These are phyloP conservation scores for Aricia artaxerxes DNA, from an alignment of 2,888 invertebrate genomes.

Conservation along the genomic window DNA sequence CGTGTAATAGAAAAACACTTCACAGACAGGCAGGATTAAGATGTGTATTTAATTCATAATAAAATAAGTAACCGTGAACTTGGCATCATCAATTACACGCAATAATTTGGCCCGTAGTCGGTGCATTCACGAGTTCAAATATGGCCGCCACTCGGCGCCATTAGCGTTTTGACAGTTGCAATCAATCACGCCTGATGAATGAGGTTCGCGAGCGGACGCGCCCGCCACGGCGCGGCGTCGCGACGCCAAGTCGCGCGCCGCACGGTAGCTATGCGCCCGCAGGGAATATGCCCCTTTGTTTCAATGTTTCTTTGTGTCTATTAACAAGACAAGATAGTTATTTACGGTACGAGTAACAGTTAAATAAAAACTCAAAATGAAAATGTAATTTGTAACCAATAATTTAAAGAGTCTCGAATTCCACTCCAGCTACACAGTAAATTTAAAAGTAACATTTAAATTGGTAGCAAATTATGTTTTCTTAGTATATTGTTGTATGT, in stretches of 20 bases:
- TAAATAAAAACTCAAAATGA: neutral
- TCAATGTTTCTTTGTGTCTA: neutral
- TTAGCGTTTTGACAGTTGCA: constrained; percentile 77
- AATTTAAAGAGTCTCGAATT: no score
- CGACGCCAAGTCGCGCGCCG: constrained; percentile 44
- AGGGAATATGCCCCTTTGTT: constrained; percentile 24
- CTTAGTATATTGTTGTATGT: neutral
- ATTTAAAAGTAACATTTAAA: neutral
- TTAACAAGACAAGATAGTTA: no score
- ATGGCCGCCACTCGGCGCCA: constrained; percentile 73
- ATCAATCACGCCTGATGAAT: constrained; percentile 78
- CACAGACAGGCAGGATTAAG: neutral
- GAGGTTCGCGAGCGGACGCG: constrained; percentile 59
- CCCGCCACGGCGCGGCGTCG: constrained; percentile 39
- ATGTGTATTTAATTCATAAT: neutral
- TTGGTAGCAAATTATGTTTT: neutral
- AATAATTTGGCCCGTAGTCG: constrained; percentile 68
- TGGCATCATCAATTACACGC: constrained; percentile 69
- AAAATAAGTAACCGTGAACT: constrained; percentile 70
- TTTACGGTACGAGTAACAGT: neutral
- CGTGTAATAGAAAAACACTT: no score
- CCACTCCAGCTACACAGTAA: neutral
- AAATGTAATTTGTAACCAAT: neutral
- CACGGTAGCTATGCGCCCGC: constrained; percentile 55
- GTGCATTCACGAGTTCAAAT: constrained; percentile 66